These are phyloP conservation scores for Oscarella lobularis DNA, from an alignment of 37 sponge, comb jelly and placozoan species.

Conservation along the genomic window DNA sequence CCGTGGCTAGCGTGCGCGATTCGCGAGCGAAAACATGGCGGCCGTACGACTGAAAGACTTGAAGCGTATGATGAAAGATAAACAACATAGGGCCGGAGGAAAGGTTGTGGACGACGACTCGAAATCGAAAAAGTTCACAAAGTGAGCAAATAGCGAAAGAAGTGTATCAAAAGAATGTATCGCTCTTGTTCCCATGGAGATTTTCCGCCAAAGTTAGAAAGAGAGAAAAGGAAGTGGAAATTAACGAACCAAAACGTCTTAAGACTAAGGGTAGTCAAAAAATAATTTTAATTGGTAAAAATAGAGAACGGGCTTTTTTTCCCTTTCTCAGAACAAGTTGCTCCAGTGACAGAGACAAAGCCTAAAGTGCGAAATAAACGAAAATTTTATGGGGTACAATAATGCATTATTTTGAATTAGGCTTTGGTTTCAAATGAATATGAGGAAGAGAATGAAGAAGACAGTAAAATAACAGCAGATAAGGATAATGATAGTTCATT, in stretches of 20 bases:
- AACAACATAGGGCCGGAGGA: neutral
- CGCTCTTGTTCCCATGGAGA: too few species aligned
- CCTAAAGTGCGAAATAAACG: neutral
- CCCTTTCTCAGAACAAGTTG: neutral
- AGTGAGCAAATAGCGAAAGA: too few species aligned
- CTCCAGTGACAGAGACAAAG: neutral
- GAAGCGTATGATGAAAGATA: neutral
- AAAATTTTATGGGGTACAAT: neutral
- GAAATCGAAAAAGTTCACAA: too few species aligned
- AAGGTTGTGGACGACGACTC: neutral
- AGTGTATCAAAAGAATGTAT: too few species aligned
- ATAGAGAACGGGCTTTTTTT: neutral
- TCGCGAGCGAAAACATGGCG: neutral
- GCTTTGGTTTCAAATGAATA: neutral
- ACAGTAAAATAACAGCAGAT: neutral
- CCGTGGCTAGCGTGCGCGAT: neutral
- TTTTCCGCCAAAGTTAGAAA: too few species aligned
- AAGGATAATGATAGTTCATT: neutral
- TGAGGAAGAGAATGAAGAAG: neutral
- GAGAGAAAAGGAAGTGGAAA: too few species aligned
- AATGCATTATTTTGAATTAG: neutral
- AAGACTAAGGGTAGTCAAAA: too few species aligned
- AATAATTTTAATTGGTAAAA: neutral
- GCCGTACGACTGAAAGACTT: neutral
- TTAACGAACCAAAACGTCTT: too few species aligned